Conservation (phyloP, 2,888 invertebrate genomes). For the Macrosoma leucophasiata region DNA sequence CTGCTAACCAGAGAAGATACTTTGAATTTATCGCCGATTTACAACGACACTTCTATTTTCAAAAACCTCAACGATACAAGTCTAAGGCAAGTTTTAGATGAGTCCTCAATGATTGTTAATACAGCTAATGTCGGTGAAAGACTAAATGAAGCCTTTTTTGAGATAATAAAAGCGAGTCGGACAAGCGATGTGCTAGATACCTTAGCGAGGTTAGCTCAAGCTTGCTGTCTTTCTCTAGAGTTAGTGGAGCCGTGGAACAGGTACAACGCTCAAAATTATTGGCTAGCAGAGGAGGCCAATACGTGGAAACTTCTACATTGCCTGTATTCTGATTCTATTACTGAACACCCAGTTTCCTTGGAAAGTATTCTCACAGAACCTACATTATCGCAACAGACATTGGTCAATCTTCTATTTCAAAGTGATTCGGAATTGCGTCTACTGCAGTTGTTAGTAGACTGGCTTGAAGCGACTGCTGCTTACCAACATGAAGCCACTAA, state of each 20-base stretch:
- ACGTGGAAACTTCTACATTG: constrained; percentile 92
- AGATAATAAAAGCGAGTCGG: constrained; percentile 61
- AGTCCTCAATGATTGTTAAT: constrained; percentile 51
- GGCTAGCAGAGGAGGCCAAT: constrained; percentile 88
- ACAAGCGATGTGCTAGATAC: constrained; percentile 76
- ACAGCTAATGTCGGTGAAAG: constrained; percentile 49
- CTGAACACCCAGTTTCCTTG: constrained; percentile 73
- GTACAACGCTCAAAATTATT: constrained; percentile 66
- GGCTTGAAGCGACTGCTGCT: constrained; percentile 91
- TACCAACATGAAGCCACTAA: constrained; percentile 81
- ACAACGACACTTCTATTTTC: constrained; percentile 65
- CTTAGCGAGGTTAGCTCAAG: constrained; percentile 77
- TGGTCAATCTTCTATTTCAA: constrained; percentile 57
- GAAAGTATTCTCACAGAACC: constrained; percentile 56
- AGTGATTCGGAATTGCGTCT: constrained; percentile 77
- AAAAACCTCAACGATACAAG: constrained; percentile 66
- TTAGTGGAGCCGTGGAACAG: constrained; percentile 66
- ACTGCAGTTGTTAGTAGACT: constrained; percentile 91
- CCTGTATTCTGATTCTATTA: constrained; percentile 86
- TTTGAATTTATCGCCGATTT: constrained; percentile 59
- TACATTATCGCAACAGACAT: constrained; percentile 54
- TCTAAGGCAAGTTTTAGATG: constrained; percentile 60
- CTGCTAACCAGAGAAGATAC: constrained; percentile 58
- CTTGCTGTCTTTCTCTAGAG: constrained; percentile 78
- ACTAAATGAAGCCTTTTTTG: constrained; percentile 62